Conservation (phyloP, 2,888 invertebrate species). For the Eupithecia abbreviata region DNA sequence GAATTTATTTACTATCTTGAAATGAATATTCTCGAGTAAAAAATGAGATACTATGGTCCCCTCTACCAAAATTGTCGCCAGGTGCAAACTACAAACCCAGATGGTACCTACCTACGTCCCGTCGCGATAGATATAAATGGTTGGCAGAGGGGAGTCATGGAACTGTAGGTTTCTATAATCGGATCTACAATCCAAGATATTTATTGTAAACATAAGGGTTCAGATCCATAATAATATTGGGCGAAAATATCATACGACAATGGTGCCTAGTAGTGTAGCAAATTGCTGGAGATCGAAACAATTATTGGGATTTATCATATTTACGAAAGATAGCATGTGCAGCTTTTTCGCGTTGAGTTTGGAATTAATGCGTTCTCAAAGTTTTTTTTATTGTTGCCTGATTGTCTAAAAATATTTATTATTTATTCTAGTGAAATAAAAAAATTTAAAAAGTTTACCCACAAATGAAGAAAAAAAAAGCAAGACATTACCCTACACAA, state of each 20-base stretch:
- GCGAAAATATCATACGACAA: neutral
- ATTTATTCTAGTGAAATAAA: too few relatives aligned
- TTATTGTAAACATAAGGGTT: too few relatives aligned
- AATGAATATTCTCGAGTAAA: neutral
- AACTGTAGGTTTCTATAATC: neutral
- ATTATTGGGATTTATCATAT: neutral
- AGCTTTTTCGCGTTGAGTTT: neutral
- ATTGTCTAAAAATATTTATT: neutral
- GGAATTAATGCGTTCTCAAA: neutral
- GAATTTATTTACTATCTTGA: neutral
- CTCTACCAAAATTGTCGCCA: neutral
- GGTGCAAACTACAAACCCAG: slow-evolving; percentile 1
- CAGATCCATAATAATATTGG: too few relatives aligned
- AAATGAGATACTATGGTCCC: neutral
- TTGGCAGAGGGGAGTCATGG: neutral
- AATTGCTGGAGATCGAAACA: neutral
- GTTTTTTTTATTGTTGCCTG: neutral
- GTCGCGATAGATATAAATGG: neutral
- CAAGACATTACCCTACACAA: too few relatives aligned
- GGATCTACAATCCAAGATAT: neutral
- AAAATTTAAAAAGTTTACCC: too few relatives aligned
- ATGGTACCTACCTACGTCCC: neutral
- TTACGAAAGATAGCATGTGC: neutral
- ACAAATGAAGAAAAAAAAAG: too few relatives aligned
- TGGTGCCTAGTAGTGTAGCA: neutral